Conservation (phyloP, 2,888 invertebrate genomes). For the Leptopilina drosophilae region DNA sequence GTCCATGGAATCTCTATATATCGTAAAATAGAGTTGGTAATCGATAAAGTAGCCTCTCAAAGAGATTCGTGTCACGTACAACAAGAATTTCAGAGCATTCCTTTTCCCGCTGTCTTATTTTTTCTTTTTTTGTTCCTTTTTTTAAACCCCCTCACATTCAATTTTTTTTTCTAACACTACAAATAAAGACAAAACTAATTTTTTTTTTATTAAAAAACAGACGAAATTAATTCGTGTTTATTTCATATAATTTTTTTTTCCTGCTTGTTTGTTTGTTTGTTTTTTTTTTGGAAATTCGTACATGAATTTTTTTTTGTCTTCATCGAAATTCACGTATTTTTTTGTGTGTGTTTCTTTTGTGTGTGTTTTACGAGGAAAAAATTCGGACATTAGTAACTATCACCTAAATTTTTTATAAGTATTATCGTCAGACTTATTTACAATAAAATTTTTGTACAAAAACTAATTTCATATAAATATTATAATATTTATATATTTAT, state of each 20-base stretch:
- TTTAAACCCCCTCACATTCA: background rate
- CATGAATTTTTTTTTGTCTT: constrained; percentile 54
- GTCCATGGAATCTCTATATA: constrained; percentile 25
- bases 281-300: constrained; percentile 45
- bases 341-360: constrained; percentile 23
- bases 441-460: constrained; percentile 72
- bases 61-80: constrained; percentile 60
- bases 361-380: constrained; percentile 57
- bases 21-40: constrained; percentile 48
- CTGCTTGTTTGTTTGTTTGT: no score
- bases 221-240: constrained; percentile 68
- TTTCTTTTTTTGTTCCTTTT: background rate
- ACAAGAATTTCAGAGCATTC: constrained; percentile 55
- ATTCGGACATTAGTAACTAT: constrained; percentile 66
- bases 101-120: constrained; percentile 20
- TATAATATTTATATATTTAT: constrained; percentile 52
- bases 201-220: constrained; percentile 68
- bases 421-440: constrained; percentile 65
- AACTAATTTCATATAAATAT: constrained; percentile 70
- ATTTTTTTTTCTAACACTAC: constrained; percentile 11
- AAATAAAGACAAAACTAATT: constrained; percentile 44
- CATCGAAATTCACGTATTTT: constrained; percentile 50
- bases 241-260: constrained; percentile 57
- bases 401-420: constrained; percentile 54
- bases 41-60: constrained; percentile 56